Percentiles rank a stretch among this genome's conserved stretches.
Conservation (phyloP, 2,797 vertebrate species). For the Poecilia picta region DNA sequence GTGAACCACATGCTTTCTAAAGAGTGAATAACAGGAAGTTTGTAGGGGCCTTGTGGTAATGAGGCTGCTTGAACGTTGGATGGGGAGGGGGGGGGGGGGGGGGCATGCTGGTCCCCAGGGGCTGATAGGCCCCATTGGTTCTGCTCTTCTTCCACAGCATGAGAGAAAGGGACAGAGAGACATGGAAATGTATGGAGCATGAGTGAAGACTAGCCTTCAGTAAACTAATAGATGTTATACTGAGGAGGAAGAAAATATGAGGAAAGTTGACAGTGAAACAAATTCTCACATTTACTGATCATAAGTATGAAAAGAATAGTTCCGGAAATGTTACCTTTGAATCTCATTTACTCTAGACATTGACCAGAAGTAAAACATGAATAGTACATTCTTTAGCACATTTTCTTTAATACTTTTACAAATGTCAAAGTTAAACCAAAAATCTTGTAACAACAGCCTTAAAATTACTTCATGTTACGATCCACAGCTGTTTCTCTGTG, state of each 20-base stretch:
- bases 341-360: neutral
- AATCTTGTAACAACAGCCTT: neutral
- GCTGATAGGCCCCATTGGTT: constrained; percentile 69
- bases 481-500: neutral
- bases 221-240: neutral
- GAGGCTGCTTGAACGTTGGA: constrained; percentile 27
- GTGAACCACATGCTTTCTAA: constrained; percentile 70
- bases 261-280: neutral
- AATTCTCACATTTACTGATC: neutral
- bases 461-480: neutral
- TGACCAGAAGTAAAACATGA: neutral
- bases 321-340: neutral
- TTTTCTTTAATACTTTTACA: neutral
- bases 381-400: neutral
- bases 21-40: constrained; percentile 71
- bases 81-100: constrained; percentile 13
- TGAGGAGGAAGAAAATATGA: neutral
- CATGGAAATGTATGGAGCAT: neutral
- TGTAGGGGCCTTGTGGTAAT: constrained; percentile 69
- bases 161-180: constrained; percentile 24
- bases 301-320: neutral
- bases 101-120: constrained; percentile 58
- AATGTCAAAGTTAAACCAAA: neutral
- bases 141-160: constrained; percentile 50
- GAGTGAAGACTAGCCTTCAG: neutral